Percentiles rank a stretch among this genome's conserved stretches.
Evolutionary conservation across 2,113 vertebrate species (phyloP).

Genomic region (Camelus bactrianus): DNA sequence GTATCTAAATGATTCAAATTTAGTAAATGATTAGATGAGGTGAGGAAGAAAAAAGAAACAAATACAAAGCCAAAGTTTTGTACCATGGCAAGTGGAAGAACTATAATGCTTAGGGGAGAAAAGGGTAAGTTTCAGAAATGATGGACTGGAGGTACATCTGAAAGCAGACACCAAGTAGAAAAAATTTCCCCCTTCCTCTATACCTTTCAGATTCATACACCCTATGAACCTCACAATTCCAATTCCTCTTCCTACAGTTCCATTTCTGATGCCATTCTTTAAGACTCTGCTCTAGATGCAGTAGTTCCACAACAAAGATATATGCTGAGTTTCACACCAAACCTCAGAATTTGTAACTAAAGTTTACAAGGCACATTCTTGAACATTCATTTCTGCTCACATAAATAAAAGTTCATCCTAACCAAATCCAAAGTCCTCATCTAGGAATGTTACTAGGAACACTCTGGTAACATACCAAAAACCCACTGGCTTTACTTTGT

Average conservation of each 20-base stretch:
- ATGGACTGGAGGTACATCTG: not conserved
- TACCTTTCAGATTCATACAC: not conserved
- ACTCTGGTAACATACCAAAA: conserved; percentile 31
- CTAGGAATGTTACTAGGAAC: not conserved
- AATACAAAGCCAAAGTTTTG: conserved; percentile 24
- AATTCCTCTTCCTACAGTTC: conserved; percentile 39
- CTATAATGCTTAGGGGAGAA: not conserved
- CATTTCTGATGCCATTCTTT: conserved; percentile 36
- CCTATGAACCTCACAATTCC: not conserved
- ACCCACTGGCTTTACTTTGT: conserved; percentile 45
- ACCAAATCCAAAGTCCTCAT: not conserved
- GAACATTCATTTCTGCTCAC: conserved; percentile 21
- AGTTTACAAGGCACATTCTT: conserved; percentile 53
- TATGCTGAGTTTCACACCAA: conserved; percentile 34
- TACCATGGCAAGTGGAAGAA: conserved; percentile 48
- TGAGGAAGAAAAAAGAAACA: not conserved
- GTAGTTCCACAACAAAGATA: conserved; percentile 34
- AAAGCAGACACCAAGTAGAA: conserved; percentile 42
- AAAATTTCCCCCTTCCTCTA: not conserved
- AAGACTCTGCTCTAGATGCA: conserved; percentile 32
- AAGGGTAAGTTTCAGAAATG: conserved; percentile 49
- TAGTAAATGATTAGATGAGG: not conserved
- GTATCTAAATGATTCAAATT: conserved; percentile 28
- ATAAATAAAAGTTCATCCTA: not conserved
- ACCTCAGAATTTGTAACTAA: conserved; percentile 64